Evolutionary conservation across 2,888 invertebrate genomes (phyloP).

Genomic region (Aethes cnicana): DNA sequence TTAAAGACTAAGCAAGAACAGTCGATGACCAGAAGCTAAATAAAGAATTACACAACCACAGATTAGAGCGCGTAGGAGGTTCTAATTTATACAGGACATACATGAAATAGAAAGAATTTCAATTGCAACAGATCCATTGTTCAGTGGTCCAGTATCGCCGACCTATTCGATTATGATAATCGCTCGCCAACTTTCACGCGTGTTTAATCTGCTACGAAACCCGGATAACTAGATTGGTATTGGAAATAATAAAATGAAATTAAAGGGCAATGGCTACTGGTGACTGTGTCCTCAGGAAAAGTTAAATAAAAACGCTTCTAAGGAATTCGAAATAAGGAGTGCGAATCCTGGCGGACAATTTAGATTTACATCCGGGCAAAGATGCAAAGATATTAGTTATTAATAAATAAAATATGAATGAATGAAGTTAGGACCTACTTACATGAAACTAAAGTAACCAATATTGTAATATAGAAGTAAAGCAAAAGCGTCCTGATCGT

Average conservation of each 20-base stretch:
- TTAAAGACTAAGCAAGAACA: too few relatives aligned
- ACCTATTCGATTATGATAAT: conserved; percentile 26
- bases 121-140: conserved; percentile 17
- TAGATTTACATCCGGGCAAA: too few relatives aligned
- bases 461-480: conserved; percentile 2
- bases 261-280: too few relatives aligned
- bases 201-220: conserved; percentile 8
- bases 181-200: conserved; percentile 26
- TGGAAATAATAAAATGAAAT: neutral
- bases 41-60: neutral
- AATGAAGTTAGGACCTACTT: too few relatives aligned
- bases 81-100: conserved; percentile 17
- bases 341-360: too few relatives aligned
- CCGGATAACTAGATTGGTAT: neutral
- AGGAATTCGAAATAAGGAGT: too few relatives aligned
- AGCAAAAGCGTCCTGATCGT: conserved; percentile 3
- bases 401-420: too few relatives aligned
- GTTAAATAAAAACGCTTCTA: too few relatives aligned
- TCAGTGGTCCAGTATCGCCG: conserved; percentile 18
- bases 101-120: conserved; percentile 10
- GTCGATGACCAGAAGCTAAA: too few relatives aligned
- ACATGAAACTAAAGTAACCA: too few relatives aligned
- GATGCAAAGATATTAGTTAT: too few relatives aligned
- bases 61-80: conserved; percentile 13
- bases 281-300: too few relatives aligned